A percentile compares a stretch with the other conserved stretches of the same genome.
Conservation (phyloP, 2,113 vertebrate species). For the Trachemys scripta region DNA sequence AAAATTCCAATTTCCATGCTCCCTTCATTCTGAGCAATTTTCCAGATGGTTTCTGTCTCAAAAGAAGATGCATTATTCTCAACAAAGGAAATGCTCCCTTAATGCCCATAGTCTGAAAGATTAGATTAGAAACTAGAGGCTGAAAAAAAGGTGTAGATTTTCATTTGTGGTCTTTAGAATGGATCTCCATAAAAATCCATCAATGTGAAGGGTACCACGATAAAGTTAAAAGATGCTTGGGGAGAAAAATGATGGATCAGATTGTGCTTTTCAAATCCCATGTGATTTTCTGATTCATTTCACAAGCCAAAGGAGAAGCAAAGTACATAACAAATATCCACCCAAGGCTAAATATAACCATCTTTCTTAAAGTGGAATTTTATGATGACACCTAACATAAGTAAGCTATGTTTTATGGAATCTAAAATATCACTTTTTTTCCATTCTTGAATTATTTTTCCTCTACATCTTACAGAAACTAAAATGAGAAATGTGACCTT, state of each 20-base stretch:
- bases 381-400: conserved; percentile 20
- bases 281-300: conserved; percentile 16
- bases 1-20: not conserved
- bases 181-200: conserved; percentile 15
- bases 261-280: conserved; percentile 25
- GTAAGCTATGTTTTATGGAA: conserved; percentile 29
- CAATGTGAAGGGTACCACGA: not conserved
- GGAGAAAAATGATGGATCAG: conserved; percentile 19
- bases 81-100: not conserved
- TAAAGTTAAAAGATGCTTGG: not conserved
- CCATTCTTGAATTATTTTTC: conserved; percentile 1
- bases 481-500: conserved; percentile 46
- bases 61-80: not conserved
- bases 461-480: conserved; percentile 25
- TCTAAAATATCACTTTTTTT: conserved; percentile 3
- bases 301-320: conserved; percentile 27
- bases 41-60: not conserved
- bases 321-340: conserved; percentile 10
- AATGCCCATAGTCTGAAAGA: not conserved
- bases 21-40: not conserved
- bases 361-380: conserved; percentile 36
- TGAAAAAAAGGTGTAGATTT: not conserved
- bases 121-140: not conserved
- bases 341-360: conserved; percentile 4
- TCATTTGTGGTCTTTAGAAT: not conserved